Percentiles rank a stretch among this genome's conserved stretches.
These are phyloP conservation scores for Pseudonaja textilis DNA, from an alignment of 2,113 vertebrate genomes.

Conservation along the genomic window DNA sequence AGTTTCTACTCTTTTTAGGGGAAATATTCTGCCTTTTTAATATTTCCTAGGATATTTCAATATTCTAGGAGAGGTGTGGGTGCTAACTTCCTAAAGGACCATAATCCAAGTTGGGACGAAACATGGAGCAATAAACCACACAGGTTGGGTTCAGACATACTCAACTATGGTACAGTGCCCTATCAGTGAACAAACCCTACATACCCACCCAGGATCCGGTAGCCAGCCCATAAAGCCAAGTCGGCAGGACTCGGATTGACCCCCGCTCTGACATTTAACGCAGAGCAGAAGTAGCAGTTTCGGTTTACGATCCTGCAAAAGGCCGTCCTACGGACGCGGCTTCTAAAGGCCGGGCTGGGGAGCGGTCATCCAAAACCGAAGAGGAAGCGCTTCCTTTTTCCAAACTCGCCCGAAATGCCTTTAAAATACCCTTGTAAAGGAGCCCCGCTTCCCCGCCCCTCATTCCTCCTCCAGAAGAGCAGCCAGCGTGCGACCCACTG, in stretches of 20 bases:
- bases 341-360: not conserved
- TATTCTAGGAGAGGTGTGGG: too few species aligned
- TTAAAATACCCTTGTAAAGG: not conserved
- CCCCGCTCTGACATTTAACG: not conserved
- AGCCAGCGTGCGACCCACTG: not conserved
- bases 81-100: not conserved
- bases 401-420: not conserved
- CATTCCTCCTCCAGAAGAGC: not conserved
- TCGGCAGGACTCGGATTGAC: not conserved
- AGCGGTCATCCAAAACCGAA: not conserved
- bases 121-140: not conserved
- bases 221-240: not conserved
- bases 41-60: too few species aligned
- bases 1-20: too few species aligned
- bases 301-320: not conserved
- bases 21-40: too few species aligned
- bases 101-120: not conserved
- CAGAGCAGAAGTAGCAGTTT: not conserved
- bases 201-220: not conserved
- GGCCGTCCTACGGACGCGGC: not conserved
- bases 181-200: not conserved
- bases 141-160: not conserved
- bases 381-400: not conserved
- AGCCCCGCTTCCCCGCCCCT: accelerated
- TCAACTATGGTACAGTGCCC: not conserved